Evolutionary conservation across 1,140 invertebrate genomes (phyloP).

Genomic region (Papilio polyxenes): DNA sequence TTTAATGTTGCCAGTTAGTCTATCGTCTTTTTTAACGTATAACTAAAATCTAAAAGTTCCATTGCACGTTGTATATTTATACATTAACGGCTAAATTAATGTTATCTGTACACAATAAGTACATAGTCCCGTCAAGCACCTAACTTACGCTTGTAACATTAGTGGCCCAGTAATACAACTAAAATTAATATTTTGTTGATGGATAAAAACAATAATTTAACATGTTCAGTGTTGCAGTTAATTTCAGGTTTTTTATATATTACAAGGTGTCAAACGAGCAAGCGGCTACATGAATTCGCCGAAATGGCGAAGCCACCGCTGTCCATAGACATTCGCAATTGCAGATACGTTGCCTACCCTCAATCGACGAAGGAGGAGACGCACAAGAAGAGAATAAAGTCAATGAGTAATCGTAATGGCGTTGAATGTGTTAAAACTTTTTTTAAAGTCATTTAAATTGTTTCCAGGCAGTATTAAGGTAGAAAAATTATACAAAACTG

Average conservation of each 20-base stretch:
- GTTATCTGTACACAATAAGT: slow-evolving; percentile 21
- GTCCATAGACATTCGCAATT: no score
- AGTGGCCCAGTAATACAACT: neutral
- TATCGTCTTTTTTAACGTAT: neutral
- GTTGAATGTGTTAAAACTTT: neutral
- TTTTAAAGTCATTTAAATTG: neutral
- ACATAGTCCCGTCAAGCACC: neutral
- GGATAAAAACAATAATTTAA: neutral
- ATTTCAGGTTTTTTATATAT: no score
- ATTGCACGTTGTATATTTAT: slow-evolving; percentile 31
- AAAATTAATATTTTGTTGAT: neutral
- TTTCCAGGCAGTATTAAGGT: no score
- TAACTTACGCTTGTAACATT: neutral
- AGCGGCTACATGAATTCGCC: no score
- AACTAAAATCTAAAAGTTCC: slow-evolving; percentile 10
- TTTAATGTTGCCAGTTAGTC: neutral
- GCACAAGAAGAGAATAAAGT: no score
- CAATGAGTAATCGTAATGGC: neutral
- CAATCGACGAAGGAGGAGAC: no score
- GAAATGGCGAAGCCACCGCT: no score
- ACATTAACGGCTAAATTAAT: slow-evolving; percentile 26
- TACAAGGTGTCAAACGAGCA: no score
- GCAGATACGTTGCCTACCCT: no score
- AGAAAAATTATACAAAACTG: neutral
- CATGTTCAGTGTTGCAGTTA: neutral